These are phyloP conservation scores for Musca domestica DNA, from an alignment of 1,140 invertebrate species.

Conservation along the genomic window DNA sequence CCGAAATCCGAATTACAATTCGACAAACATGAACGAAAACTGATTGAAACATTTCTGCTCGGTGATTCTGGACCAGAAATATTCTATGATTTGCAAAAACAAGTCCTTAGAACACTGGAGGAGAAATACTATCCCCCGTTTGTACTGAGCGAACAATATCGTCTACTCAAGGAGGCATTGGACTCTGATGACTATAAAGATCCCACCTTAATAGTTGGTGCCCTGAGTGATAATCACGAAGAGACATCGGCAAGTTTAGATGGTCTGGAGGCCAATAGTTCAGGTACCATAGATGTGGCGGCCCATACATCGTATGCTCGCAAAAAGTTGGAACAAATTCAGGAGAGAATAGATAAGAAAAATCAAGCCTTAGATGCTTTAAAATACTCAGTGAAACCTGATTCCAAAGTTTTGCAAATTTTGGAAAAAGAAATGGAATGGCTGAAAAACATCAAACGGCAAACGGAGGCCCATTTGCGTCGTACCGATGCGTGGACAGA, in stretches of 20 bases:
- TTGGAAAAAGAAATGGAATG: constrained; percentile 80
- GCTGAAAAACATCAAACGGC: constrained; percentile 72
- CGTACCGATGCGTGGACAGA: constrained; percentile 86
- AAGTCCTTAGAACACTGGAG: constrained; percentile 74
- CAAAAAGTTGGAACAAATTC: constrained; percentile 75
- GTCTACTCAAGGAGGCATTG: constrained; percentile 69
- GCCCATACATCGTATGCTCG: constrained; percentile 82
- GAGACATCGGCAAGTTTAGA: constrained; percentile 54
- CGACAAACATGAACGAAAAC: constrained; percentile 60
- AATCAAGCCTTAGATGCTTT: constrained; percentile 76
- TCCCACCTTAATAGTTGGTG: constrained; percentile 42
- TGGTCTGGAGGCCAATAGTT: constrained; percentile 42
- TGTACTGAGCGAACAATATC: constrained; percentile 81
- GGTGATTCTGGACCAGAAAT: constrained; percentile 81
- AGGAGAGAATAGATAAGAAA: constrained; percentile 77
- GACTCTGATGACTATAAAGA: constrained; percentile 64
- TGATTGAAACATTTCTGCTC: constrained; percentile 83
- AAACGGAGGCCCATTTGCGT: constrained; percentile 79
- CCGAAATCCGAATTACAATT: constrained; percentile 73
- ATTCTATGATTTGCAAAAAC: constrained; percentile 82
- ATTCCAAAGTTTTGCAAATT: constrained; percentile 71
- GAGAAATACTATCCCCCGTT: constrained; percentile 88
- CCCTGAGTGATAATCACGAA: constrained; percentile 33
- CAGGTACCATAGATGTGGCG: constrained; percentile 61
- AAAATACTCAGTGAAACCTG: constrained; percentile 70